Percentiles rank a stretch among this genome's conserved stretches.
phyloP scores from a whole-genome alignment of 2,888 invertebrate species.

The Epiperipatus broadwayi region DNA sequence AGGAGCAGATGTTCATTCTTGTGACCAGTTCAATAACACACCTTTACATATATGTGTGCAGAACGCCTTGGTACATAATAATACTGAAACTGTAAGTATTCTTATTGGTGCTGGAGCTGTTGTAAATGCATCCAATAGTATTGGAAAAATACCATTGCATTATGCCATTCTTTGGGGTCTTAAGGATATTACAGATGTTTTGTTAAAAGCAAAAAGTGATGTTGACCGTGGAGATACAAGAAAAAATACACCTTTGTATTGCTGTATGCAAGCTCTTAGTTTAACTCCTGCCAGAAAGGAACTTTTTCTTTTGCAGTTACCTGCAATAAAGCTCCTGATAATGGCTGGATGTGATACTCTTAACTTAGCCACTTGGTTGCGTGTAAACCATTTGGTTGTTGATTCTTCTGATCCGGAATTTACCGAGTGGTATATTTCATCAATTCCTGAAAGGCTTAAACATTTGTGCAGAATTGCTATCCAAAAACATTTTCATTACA shows the following conservation, averaged over 20 bases:
- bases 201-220: constrained; percentile 15
- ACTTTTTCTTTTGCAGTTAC: constrained; percentile 15
- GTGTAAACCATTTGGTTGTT: constrained; percentile 25
- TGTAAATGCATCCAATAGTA: constrained; percentile 17
- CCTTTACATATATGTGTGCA: constrained; percentile 31
- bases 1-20: constrained; percentile 29
- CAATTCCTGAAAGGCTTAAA: constrained; percentile 25
- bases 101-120: constrained; percentile 16
- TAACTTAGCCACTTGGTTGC: constrained; percentile 28
- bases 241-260: constrained; percentile 15
- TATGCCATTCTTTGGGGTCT: constrained; percentile 18
- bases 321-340: constrained; percentile 20
- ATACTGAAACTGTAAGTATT: constrained; percentile 16
- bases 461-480: constrained; percentile 28
- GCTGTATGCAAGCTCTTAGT: constrained; percentile 15
- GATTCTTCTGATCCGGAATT: constrained; percentile 21
- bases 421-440: constrained; percentile 24
- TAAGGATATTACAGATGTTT: constrained; percentile 17
- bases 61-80: constrained; percentile 28
- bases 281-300: constrained; percentile 9
- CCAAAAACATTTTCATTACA: constrained; percentile 20
- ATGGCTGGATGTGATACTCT: constrained; percentile 29
- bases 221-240: constrained; percentile 15
- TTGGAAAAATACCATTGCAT: constrained; percentile 18
- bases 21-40: constrained; percentile 28